These are phyloP conservation scores for Notospermus geniculatus DNA, from an alignment of 1,140 invertebrate genomes.

Conservation along the genomic window DNA sequence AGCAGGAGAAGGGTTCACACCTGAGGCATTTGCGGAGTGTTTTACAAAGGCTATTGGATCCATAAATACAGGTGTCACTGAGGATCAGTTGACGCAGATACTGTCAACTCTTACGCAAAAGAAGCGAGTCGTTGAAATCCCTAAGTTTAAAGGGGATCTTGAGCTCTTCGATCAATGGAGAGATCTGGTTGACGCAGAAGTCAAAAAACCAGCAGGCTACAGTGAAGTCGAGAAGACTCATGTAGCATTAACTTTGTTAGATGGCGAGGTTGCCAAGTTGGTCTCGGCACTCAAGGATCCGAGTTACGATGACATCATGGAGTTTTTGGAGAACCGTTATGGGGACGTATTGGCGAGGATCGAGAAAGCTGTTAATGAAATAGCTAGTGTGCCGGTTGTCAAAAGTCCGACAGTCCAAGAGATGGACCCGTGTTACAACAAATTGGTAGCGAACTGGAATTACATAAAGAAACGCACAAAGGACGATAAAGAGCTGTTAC, in stretches of 20 bases:
- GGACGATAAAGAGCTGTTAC: not conserved
- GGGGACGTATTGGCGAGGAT: constrained; percentile 1
- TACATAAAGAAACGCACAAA: not conserved
- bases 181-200: not conserved
- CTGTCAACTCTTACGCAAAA: not conserved
- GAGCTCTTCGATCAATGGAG: not conserved
- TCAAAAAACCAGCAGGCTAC: not conserved
- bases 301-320: not conserved
- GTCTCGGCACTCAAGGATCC: not conserved
- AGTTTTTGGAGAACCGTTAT: not conserved
- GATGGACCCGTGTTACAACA: not conserved
- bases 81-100: not conserved
- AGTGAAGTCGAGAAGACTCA: not conserved
- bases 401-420: not conserved
- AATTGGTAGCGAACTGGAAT: not conserved
- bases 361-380: not conserved
- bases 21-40: too few relatives aligned
- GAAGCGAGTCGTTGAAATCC: constrained; percentile 1
- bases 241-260: not conserved
- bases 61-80: not conserved
- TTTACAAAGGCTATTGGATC: too few relatives aligned
- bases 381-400: not conserved
- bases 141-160: constrained; percentile 3
- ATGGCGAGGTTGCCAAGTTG: not conserved
- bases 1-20: too few relatives aligned